These are phyloP conservation scores for Halcyon leucocephala DNA, from an alignment of 2,797 vertebrate species.

Conservation along the genomic window DNA sequence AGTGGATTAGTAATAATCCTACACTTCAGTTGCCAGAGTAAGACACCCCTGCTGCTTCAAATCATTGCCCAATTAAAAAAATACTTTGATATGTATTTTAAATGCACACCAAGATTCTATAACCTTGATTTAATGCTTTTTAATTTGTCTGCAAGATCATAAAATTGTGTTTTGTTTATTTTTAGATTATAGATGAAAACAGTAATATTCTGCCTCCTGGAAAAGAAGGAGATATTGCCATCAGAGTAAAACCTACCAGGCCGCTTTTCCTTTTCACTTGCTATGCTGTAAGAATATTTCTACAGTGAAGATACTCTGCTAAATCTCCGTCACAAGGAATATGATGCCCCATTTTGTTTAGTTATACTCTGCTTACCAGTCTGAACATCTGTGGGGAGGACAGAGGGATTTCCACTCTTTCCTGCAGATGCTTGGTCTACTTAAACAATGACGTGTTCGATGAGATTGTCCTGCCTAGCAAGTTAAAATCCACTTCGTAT, in stretches of 20 bases:
- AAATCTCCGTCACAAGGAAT: neutral
- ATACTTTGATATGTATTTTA: neutral
- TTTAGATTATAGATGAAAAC: slow-evolving; percentile 83
- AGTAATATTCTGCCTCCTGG: slow-evolving; percentile 76
- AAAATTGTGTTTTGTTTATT: slow-evolving; percentile 24
- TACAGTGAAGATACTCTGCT: neutral
- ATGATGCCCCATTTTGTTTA: neutral
- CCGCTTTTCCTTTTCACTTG: slow-evolving; percentile 81
- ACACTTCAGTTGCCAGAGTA: neutral
- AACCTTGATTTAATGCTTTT: neutral
- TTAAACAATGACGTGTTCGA: fast-evolving
- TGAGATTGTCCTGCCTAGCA: neutral
- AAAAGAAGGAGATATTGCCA: slow-evolving; percentile 84
- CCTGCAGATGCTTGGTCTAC: neutral
- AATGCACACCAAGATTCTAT: neutral
- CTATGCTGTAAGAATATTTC: slow-evolving; percentile 78
- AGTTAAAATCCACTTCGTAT: neutral
- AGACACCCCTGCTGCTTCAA: neutral
- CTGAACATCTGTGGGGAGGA: neutral
- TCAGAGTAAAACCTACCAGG: slow-evolving; percentile 79
- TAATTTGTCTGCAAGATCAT: neutral
- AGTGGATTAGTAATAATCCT: neutral
- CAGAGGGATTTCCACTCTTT: neutral
- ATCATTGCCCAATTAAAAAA: neutral
- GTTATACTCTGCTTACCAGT: neutral